Base-by-base conservation (phyloP, 1,140 invertebrate genomes). In the Leptinotarsa undecemlineata region DNA sequence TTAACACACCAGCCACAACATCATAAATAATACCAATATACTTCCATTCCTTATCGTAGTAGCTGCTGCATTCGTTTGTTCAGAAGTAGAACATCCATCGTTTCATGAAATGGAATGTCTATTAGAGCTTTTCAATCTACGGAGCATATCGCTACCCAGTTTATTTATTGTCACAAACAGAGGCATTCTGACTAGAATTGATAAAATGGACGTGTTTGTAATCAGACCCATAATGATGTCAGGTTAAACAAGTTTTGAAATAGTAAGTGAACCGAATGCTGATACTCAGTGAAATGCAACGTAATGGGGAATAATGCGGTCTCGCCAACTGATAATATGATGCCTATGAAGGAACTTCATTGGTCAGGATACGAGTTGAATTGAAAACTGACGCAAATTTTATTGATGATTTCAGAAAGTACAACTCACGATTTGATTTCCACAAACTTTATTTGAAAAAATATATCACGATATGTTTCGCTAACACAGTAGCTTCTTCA, bases 211-310 rank as follows among this genome's bases (percentile, higher is more conserved):
- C 51, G 51, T 57, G 51, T 15, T n/a, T 15, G 15, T 57, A 17
- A 57, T 57, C 51, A 57, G n/a, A 57, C 15, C 51, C n/a, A 57
- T 57, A 57, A 57, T 57, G 51, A 57, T 57, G 51, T 57, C n/a
- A 57, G 51, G 15, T 57, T 8, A 19, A 19, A 57, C 51, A 57
- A 57, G 51, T 57, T 57, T 57, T 57, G n/a, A 57, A 57, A 42
- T 42, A 42, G 33, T 42, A 42, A 42, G 33, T 42, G 33, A 11
- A 57, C 51, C 51, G 4, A 15, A 15, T 57, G 6, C 51, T 19
- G 51, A 57, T 57, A 57, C 4, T 42, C 33, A 42, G 33, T 42
- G 33, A 3, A 42, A 42, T 17, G 51, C 17, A 57, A 57, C 14
- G 51, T 57, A 19, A 57, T 19, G n/a, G 51, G 51, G n/a, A 57